These are phyloP conservation scores for Cotesia vestalis DNA, from an alignment of 1,140 invertebrate species.

Conservation along the genomic window DNA sequence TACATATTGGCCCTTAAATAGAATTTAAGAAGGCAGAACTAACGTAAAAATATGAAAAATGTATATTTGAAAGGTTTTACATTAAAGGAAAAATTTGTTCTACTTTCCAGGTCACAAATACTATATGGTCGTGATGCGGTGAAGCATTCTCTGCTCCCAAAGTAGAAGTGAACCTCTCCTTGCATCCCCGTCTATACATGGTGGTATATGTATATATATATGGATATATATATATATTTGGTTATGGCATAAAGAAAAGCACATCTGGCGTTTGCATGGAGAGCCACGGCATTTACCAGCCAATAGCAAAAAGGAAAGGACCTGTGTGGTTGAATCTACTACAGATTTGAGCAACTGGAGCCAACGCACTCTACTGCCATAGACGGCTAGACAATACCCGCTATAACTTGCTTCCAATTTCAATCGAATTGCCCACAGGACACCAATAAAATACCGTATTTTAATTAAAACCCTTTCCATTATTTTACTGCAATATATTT, in stretches of 20 bases:
- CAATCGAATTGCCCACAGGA: constrained; percentile 29
- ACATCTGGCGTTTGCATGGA: constrained; percentile 42
- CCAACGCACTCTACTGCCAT: constrained; percentile 27
- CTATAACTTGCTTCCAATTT: constrained; percentile 34
- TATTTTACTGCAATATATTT: constrained; percentile 8
- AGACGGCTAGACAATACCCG: constrained; percentile 32
- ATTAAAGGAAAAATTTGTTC: too few relatives aligned
- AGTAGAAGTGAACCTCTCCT: too few relatives aligned
- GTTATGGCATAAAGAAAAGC: constrained; percentile 43
- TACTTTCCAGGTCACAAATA: too few relatives aligned
- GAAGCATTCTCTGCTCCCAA: too few relatives aligned
- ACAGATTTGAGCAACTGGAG: constrained; percentile 33
- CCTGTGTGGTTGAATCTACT: constrained; percentile 1
- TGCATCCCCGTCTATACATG: too few relatives aligned
- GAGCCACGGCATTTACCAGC: constrained; percentile 31
- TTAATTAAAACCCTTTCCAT: constrained; percentile 30
- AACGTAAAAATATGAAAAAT: too few relatives aligned
- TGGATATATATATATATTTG: too few relatives aligned
- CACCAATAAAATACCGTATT: constrained; percentile 22
- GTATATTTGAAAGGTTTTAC: too few relatives aligned
- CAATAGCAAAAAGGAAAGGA: constrained; percentile 31
- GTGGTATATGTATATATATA: too few relatives aligned
- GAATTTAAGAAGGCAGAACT: too few relatives aligned
- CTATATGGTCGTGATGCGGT: too few relatives aligned
- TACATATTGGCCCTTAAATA: too few relatives aligned